Evolutionary conservation across 2,888 invertebrate genomes (phyloP).

Genomic region (Stenodema calcarata): DNA sequence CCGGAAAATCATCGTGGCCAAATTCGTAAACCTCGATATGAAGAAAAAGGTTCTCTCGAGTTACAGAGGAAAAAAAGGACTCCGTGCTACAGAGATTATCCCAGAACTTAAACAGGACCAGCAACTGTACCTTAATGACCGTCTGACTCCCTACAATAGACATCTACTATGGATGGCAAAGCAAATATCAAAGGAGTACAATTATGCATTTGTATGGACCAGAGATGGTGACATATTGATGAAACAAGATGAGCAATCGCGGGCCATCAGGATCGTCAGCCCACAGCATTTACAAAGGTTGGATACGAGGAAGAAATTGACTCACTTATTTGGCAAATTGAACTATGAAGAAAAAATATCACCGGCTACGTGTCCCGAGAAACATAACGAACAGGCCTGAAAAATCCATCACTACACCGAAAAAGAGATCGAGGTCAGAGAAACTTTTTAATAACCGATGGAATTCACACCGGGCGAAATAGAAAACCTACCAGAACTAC

Average conservation of each 20-base stretch:
- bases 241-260: slow-evolving; percentile 19
- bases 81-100: neutral
- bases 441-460: no score
- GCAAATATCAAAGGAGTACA: slow-evolving; percentile 7
- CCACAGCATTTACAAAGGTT: neutral
- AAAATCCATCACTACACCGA: neutral
- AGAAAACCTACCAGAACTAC: no score
- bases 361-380: no score
- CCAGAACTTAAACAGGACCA: neutral
- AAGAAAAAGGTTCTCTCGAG: slow-evolving; percentile 16
- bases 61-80: neutral
- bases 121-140: neutral
- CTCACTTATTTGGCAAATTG: neutral
- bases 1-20: slow-evolving; percentile 1
- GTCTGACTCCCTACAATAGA: slow-evolving; percentile 5
- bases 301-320: neutral
- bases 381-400: neutral
- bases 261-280: neutral
- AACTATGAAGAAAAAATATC: neutral
- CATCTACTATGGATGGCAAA: slow-evolving; percentile 12
- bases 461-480: no score
- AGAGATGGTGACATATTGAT: slow-evolving; percentile 15
- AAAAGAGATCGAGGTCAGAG: no score
- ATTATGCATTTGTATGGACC: slow-evolving; percentile 9
- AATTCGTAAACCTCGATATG: neutral